Evolutionary conservation across 2,113 vertebrate species (phyloP).

Genomic region (Laticauda laticaudata): DNA sequence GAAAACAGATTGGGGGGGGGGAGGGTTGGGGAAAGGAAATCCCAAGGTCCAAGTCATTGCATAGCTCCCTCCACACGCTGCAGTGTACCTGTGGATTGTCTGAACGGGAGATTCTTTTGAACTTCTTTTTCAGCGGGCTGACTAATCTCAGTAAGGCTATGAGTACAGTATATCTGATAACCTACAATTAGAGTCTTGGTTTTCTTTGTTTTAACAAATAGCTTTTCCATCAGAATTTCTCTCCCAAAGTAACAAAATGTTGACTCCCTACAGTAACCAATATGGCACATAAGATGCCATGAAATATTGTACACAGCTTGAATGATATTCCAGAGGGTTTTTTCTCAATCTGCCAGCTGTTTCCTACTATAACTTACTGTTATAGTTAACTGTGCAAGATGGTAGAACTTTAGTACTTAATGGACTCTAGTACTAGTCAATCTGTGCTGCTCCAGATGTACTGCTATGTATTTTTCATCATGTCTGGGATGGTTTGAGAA

Average conservation of each 20-base stretch:
- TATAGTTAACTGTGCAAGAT: background rate
- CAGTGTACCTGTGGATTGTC: background rate
- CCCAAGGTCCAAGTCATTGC: background rate
- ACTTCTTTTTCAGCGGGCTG: background rate
- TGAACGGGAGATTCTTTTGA: background rate
- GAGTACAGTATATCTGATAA: background rate
- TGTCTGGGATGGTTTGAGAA: background rate
- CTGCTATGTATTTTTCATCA: background rate
- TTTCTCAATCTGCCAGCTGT: background rate
- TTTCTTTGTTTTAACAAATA: background rate
- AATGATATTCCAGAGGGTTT: background rate
- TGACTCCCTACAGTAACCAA: background rate
- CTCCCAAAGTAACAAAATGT: background rate
- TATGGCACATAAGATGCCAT: background rate
- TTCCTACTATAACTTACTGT: background rate
- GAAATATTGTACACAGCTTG: background rate
- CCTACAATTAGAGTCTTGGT: background rate
- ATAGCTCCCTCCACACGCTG: background rate
- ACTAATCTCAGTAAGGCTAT: background rate
- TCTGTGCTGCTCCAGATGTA: background rate
- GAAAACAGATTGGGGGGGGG: background rate
- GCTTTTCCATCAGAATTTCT: background rate
- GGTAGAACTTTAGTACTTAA: background rate
- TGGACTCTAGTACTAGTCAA: background rate
- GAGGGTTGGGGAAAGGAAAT: background rate